Conservation (phyloP, 2,797 vertebrate species). For the Tauraco hartlaubi region DNA sequence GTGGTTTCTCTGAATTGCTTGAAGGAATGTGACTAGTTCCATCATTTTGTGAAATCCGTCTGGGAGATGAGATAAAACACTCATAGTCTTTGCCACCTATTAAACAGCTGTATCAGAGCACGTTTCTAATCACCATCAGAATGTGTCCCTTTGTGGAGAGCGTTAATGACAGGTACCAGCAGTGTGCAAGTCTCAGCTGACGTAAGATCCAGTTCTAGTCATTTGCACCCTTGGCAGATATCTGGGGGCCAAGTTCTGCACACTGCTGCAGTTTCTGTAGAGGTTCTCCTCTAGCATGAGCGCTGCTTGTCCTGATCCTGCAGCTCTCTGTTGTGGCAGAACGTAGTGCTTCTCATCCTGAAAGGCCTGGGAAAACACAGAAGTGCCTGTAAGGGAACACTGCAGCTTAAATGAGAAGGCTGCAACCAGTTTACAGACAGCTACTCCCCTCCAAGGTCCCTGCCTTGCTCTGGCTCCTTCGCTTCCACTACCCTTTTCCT, state of each 20-base stretch:
- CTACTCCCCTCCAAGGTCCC: background rate
- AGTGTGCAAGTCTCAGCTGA: background rate
- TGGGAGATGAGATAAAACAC: background rate
- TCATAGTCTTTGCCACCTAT: background rate
- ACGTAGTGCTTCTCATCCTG: background rate
- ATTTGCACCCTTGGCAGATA: background rate
- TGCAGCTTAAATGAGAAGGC: background rate
- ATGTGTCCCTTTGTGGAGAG: background rate
- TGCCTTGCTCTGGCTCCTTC: background rate
- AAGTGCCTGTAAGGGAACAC: background rate
- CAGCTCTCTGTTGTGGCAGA: background rate
- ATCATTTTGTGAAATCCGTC: background rate
- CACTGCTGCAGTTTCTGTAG: background rate
- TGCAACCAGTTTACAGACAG: background rate
- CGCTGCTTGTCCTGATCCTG: fast-evolving
- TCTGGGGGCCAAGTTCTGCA: background rate
- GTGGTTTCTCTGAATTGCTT: background rate
- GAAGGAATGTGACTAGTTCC: background rate
- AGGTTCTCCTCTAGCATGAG: background rate
- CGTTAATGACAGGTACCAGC: background rate
- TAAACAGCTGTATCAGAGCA: background rate
- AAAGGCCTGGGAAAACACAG: background rate
- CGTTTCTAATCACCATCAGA: background rate
- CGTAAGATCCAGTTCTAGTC: background rate
- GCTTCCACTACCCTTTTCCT: background rate